Base-by-base conservation (phyloP, 2,797 vertebrate genomes). In the Hypotaenidia philippensis region DNA sequence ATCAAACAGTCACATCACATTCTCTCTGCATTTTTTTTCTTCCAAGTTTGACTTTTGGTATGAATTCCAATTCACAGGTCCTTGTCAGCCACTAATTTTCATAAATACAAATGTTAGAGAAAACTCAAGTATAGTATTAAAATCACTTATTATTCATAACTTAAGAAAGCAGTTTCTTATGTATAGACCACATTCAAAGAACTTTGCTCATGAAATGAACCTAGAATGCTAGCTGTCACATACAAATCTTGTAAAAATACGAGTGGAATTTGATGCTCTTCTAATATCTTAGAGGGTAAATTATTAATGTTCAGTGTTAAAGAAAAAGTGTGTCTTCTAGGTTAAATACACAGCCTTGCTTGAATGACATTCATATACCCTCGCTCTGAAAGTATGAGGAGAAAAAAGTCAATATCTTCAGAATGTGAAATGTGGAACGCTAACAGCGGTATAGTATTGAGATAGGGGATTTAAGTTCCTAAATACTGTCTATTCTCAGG, bases 321-420 rank as follows among this genome's bases (percentile, higher is more conserved):
- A 97, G 78, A 95, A 94, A 91, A 92, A 89, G 90, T 44, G 31
- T 70, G 38, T 87, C 87, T 95, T 83, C 89, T 87, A 80, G 87
- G 94, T 97, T 97, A 97, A 97, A 96, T 95, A 97, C 83, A 96
- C 91, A 96, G 53, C 36, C 81, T 93, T 3, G 13, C 16, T 90
- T 0, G 0, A 76, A 72, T 94, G 96, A 96, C 96, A 96, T 97
- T 97, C 94, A 95, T 84, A 70, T 84, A 92, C 57, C 91, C 95
- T 96, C 53, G 0, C 77, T 96, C 69, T 87, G 79, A 93, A 97
- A 92, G 87, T 89, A 82, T 66, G 89, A 94, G 83, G 50, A 69
- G 72, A 65, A 94, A 95, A 94, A 97, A 96, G 93, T 96, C 96
- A 97, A 93, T 96, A 95, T 83, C 89, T 96, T 96, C 52, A 53